Percentiles rank a stretch among this genome's conserved stretches.
Evolutionary conservation across 2,113 vertebrate genomes (phyloP).

Genomic region (Irena cyanogastra): DNA sequence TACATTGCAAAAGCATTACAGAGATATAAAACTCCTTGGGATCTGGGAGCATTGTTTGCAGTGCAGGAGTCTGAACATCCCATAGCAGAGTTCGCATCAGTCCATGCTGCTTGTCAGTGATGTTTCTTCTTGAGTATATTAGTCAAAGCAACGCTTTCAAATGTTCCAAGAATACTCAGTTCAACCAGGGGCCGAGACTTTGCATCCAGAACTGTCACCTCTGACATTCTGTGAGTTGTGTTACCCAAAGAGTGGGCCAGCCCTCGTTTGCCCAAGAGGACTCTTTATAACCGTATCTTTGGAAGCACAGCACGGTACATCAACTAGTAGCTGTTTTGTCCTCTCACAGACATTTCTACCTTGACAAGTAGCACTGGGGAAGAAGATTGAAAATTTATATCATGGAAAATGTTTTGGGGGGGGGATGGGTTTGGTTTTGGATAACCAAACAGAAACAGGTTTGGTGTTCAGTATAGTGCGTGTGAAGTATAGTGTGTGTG

Average conservation of each 20-base stretch:
- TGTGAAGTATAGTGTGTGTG: rapidly evolving
- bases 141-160: neutral
- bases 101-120: neutral
- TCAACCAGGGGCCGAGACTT: rapidly evolving
- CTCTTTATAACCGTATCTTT: neutral
- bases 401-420: neutral
- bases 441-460: too few relatives aligned
- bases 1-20: neutral
- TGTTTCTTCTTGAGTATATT: neutral
- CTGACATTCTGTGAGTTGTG: neutral
- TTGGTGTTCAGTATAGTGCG: too few relatives aligned
- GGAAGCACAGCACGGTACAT: neutral
- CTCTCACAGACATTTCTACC: neutral
- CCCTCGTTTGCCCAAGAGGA: rapidly evolving
- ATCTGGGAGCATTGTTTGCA: neutral
- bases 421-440: neutral
- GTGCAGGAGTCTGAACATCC: neutral
- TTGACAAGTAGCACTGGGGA: neutral
- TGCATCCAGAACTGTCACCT: neutral
- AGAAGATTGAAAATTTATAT: neutral
- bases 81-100: neutral
- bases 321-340: neutral
- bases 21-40: neutral
- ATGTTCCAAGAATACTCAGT: neutral
- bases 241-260: neutral